Conservation (phyloP, 53 echinoderm and acorn worm species). For the Holothuria scabra region DNA sequence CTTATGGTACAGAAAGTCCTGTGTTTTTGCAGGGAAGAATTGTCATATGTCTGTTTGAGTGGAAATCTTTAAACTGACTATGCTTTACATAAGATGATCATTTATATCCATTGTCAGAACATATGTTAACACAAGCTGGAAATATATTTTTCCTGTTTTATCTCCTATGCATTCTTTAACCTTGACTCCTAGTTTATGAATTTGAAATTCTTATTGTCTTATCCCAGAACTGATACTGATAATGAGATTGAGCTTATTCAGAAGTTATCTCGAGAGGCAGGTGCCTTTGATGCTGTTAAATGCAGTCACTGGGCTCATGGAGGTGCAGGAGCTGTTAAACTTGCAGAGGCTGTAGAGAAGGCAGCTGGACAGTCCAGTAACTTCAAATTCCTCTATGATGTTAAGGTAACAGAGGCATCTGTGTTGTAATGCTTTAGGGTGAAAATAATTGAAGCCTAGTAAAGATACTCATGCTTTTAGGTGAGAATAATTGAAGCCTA, state of each 20-base stretch:
- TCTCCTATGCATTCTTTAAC: too few species aligned
- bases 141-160: too few species aligned
- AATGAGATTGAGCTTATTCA: slow-evolving; percentile 86
- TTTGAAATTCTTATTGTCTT: background rate
- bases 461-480: too few species aligned
- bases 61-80: background rate
- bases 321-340: slow-evolving; percentile 74
- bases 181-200: too few species aligned
- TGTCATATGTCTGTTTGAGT: too few species aligned
- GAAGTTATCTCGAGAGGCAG: slow-evolving; percentile 72
- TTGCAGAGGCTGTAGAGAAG: slow-evolving; percentile 77
- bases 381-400: slow-evolving; percentile 94
- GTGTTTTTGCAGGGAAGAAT: too few species aligned
- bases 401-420: slow-evolving; percentile 58
- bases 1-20: too few species aligned
- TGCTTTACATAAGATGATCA: too few species aligned
- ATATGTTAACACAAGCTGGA: too few species aligned
- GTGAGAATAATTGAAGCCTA: too few species aligned
- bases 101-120: too few species aligned
- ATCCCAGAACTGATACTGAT: slow-evolving; percentile 78
- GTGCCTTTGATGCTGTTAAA: slow-evolving; percentile 91
- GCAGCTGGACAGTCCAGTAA: slow-evolving; percentile 87
- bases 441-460: too few species aligned
- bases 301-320: slow-evolving; percentile 87
- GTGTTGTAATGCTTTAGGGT: background rate